Conservation (phyloP, 2,888 invertebrate genomes). For the Melitaea athalia region DNA sequence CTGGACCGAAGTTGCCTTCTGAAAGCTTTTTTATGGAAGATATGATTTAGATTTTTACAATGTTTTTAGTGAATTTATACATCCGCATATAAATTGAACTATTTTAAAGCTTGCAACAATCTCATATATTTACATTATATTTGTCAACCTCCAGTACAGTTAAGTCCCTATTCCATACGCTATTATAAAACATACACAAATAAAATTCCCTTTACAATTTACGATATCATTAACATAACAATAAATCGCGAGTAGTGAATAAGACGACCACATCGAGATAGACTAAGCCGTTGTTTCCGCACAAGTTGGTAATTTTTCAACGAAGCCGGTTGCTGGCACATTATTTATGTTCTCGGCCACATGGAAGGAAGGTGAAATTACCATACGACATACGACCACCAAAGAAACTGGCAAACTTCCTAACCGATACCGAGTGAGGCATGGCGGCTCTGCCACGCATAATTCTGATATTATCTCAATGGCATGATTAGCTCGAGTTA, state of each 20-base stretch:
- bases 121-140: too few relatives aligned
- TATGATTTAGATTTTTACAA: too few relatives aligned
- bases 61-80: too few relatives aligned
- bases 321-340: conserved; percentile 65
- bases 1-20: too few relatives aligned
- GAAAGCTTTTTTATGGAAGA: too few relatives aligned
- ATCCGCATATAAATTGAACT: too few relatives aligned
- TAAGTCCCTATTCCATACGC: too few relatives aligned
- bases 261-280: conserved; percentile 38
- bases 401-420: conserved; percentile 65
- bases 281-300: conserved; percentile 55
- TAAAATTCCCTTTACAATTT: neutral
- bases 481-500: conserved; percentile 47
- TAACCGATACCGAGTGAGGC: conserved; percentile 44
- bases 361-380: conserved; percentile 76
- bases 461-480: conserved; percentile 54
- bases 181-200: neutral
- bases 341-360: conserved; percentile 71
- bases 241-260: conserved; percentile 35
- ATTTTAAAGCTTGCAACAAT: too few relatives aligned
- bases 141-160: too few relatives aligned
- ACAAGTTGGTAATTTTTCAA: conserved; percentile 76
- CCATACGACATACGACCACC: conserved; percentile 72
- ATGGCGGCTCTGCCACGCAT: conserved; percentile 38
- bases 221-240: conserved; percentile 10